Conservation (phyloP, 2,888 invertebrate species). For the Mythimna loreyi region DNA sequence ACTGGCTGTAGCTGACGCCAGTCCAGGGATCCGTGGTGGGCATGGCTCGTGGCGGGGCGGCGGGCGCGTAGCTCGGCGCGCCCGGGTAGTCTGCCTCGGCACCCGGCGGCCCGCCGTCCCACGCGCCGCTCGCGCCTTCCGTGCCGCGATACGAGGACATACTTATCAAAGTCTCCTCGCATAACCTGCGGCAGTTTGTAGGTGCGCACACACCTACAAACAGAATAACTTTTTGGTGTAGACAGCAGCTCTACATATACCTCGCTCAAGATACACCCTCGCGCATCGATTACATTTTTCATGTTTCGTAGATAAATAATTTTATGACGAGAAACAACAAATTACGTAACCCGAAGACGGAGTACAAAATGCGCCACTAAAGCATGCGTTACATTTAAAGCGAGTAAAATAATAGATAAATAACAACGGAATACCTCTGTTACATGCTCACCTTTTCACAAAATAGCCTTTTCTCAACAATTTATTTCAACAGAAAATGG, state of each 20-base stretch:
- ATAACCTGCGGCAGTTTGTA: slow-evolving; percentile 91
- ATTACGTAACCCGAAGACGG: slow-evolving; percentile 87
- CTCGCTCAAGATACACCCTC: slow-evolving; percentile 80
- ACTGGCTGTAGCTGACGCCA: slow-evolving; percentile 85
- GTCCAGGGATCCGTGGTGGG: slow-evolving; percentile 88
- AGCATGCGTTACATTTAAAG: slow-evolving; percentile 76
- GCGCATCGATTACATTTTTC: slow-evolving; percentile 75
- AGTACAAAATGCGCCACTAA: slow-evolving; percentile 70
- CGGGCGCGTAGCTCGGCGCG: slow-evolving; percentile 74
- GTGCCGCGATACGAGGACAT: slow-evolving; percentile 89
- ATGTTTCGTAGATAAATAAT: slow-evolving; percentile 79
- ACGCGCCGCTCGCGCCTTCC: slow-evolving; percentile 84
- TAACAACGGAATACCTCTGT: slow-evolving; percentile 76
- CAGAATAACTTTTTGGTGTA: slow-evolving; percentile 93
- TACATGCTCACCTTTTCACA: slow-evolving; percentile 85
- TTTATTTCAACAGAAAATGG: slow-evolving; percentile 84
- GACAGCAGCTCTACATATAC: slow-evolving; percentile 85
- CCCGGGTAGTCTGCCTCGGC: slow-evolving; percentile 88
- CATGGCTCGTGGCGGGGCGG: slow-evolving; percentile 68
- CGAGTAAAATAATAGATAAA: slow-evolving; percentile 64
- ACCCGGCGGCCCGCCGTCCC: slow-evolving; percentile 90
- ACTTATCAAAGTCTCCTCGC: slow-evolving; percentile 85
- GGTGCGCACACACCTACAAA: slow-evolving; percentile 92
- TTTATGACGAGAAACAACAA: slow-evolving; percentile 85
- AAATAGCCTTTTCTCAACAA: slow-evolving; percentile 72